These are phyloP conservation scores for Tetropium fuscum DNA, from an alignment of 2,888 invertebrate genomes.

Conservation along the genomic window DNA sequence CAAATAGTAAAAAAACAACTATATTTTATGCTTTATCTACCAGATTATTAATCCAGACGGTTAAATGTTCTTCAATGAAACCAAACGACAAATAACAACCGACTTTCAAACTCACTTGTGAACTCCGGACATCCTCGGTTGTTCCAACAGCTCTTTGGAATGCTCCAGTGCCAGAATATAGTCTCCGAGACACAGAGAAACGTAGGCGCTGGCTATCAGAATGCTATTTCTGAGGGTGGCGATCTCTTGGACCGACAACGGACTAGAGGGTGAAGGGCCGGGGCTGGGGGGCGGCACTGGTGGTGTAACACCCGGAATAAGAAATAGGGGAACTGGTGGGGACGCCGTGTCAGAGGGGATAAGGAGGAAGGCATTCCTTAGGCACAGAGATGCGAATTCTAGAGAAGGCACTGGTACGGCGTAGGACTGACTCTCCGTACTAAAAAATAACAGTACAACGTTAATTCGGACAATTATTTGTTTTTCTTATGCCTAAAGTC, in stretches of 20 bases:
- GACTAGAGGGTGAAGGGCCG: constrained; percentile 72
- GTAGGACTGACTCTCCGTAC: constrained; percentile 77
- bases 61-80: no score
- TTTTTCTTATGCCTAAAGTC: no score
- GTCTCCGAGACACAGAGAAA: constrained; percentile 86
- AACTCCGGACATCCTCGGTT: constrained; percentile 78
- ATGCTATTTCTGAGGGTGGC: constrained; percentile 75
- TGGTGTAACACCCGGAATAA: constrained; percentile 62
- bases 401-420: constrained; percentile 89
- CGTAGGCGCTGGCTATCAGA: constrained; percentile 85
- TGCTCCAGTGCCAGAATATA: constrained; percentile 83
- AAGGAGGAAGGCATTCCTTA: constrained; percentile 84
- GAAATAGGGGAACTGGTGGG: constrained; percentile 62
- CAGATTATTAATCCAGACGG: no score
- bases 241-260: constrained; percentile 72
- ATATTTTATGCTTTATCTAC: no score
- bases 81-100: no score
- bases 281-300: constrained; percentile 61
- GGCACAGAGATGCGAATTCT: constrained; percentile 90
- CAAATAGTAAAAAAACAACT: no score
- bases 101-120: constrained; percentile 76
- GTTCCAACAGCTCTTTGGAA: constrained; percentile 79
- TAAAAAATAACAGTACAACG: constrained; percentile 52
- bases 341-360: constrained; percentile 69
- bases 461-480: no score